phyloP scores from a whole-genome alignment of 2,113 vertebrate genomes.

The Tursiops truncatus region DNA sequence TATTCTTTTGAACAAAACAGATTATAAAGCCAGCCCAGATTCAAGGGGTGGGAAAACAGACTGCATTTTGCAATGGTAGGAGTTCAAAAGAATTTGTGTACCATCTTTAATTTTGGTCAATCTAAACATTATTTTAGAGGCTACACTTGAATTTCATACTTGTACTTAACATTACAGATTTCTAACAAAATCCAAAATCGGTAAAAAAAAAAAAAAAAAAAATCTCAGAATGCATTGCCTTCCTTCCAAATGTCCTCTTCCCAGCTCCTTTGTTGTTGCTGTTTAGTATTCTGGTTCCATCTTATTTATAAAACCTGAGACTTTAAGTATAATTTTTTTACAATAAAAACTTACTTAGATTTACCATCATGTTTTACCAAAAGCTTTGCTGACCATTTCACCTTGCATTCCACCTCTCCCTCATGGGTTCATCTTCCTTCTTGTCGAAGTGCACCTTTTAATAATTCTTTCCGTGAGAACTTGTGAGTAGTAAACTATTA shows the following conservation, averaged over 20 bases:
- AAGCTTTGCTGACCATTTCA: not conserved
- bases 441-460: not conserved
- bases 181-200: not conserved
- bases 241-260: not conserved
- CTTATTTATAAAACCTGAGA: not conserved
- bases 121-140: not conserved
- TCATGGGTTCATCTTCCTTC: not conserved
- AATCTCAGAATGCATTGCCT: not conserved
- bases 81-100: not conserved
- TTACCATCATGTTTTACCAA: not conserved
- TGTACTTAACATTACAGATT: not conserved
- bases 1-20: not conserved
- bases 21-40: not conserved
- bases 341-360: not conserved
- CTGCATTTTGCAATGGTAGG: not conserved
- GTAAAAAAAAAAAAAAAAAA: not conserved
- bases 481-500: not conserved
- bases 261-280: not conserved
- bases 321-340: not conserved
- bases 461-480: not conserved
- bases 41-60: not conserved
- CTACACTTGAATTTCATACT: not conserved
- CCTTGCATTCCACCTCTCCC: not conserved
- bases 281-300: not conserved
- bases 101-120: not conserved